Base-by-base conservation (phyloP, 2,113 vertebrate species). In the Pygoscelis adeliae region DNA sequence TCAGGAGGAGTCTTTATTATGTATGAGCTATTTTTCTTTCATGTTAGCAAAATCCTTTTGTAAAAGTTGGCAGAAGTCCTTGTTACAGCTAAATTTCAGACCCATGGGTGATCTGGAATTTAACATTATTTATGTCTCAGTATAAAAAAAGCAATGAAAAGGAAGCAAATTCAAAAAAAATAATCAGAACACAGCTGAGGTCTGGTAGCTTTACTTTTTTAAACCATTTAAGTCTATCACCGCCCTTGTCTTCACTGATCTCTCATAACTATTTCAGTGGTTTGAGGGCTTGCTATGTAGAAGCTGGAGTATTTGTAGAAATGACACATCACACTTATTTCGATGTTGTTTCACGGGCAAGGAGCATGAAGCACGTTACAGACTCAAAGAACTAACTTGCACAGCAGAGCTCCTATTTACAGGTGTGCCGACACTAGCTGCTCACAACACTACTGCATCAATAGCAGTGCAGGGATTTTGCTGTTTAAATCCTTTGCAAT, bases 31-130 rank as follows among this genome's bases (percentile, higher is more conserved):
- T 95, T 93, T 82, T 96, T 86, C 92, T 97, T 97, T 97, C 95
- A 97, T 92, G 90, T 95, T 96, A 91, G 95, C 80, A 94, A 94
- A 97, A 91, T 74, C 78, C 87, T 93, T 94, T 88, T 86, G 71
- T 94, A 86, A 74, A 97, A 96, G 27, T 82, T 91, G 92, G 96
- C 94, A 97, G 69, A 88, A 94, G 61, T 74, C 89, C 92, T 89
- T 63, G 69, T 81, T 87, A 81, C 72, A 94, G 94, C 92, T 89
- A 70, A 47, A 87, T 92, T 91, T 89, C 87, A 82, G 95, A 89
- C 90, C 80, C 92, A 88, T 70, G 90, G 69, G 96, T 92, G 90
- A 97, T 92, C 47, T 90, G 95, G 95, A 97, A 95, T 97, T 80
- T 65, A 78, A 84, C 86, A 72, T 96, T 95, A 94, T 97, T 93